Evolutionary conservation across 2,888 invertebrate genomes (phyloP).

Genomic region (Cryptus armator): DNA sequence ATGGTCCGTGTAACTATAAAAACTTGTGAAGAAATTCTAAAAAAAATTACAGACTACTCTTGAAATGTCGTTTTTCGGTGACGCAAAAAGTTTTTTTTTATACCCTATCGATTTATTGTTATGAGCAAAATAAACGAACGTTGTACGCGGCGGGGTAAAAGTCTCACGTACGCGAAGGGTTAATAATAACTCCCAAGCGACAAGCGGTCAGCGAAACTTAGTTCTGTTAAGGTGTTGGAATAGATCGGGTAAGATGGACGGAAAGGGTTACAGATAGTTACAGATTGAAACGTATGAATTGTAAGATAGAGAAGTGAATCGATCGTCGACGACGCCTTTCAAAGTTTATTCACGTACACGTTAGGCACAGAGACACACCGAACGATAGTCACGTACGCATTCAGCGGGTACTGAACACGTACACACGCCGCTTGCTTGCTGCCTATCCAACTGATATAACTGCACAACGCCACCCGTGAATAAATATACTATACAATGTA

Average conservation of each 20-base stretch:
- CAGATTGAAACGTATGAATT: constrained; percentile 20
- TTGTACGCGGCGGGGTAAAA: no score
- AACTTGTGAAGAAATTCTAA: no score
- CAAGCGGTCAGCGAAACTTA: constrained; percentile 1
- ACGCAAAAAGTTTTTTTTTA: no score
- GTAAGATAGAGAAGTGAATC: constrained; percentile 40
- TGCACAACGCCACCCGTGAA: constrained; percentile 50
- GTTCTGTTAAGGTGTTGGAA: not conserved
- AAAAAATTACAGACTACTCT: no score
- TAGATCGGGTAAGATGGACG: not conserved
- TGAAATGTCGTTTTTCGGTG: no score
- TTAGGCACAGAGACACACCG: constrained; percentile 1
- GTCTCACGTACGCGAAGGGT: not conserved
- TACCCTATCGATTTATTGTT: no score
- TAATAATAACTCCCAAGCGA: not conserved
- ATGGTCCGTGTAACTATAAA: no score
- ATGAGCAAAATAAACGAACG: no score
- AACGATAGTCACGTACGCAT: constrained; percentile 62
- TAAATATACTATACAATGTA: constrained; percentile 38
- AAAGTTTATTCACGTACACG: constrained; percentile 63
- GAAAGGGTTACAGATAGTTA: not conserved
- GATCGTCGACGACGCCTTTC: constrained; percentile 53
- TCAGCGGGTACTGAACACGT: constrained; percentile 41
- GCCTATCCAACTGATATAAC: constrained; percentile 62
- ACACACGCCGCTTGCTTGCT: constrained; percentile 51